These are phyloP conservation scores for Tetanocera ferruginea DNA, from an alignment of 2,888 invertebrate genomes.

Conservation along the genomic window DNA sequence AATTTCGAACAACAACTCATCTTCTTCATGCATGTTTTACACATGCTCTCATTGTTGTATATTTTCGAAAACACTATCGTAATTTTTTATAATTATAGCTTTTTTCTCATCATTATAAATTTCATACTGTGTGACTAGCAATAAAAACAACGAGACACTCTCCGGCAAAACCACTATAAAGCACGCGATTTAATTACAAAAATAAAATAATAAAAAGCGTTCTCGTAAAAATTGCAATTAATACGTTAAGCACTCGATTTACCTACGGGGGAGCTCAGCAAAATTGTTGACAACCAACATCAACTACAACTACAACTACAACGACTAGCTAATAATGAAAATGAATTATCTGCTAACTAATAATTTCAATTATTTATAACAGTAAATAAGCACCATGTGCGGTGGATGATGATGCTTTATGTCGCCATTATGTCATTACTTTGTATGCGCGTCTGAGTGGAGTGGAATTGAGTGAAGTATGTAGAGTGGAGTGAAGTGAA, in stretches of 20 bases:
- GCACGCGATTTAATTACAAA: background rate
- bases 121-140: too few relatives aligned
- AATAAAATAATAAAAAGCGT: background rate
- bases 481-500: too few relatives aligned
- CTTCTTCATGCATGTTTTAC: too few relatives aligned
- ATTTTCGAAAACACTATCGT: too few relatives aligned
- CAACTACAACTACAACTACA: background rate
- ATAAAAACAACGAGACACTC: too few relatives aligned
- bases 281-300: background rate
- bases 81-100: too few relatives aligned
- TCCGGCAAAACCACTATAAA: too few relatives aligned
- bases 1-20: too few relatives aligned
- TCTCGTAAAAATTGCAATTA: background rate
- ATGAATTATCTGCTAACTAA: slow-evolving; percentile 15
- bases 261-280: slow-evolving; percentile 1
- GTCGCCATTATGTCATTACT: slow-evolving; percentile 7
- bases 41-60: too few relatives aligned
- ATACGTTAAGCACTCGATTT: background rate
- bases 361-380: slow-evolving; percentile 25
- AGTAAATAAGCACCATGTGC: slow-evolving; percentile 3
- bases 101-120: too few relatives aligned
- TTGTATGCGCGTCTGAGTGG: background rate
- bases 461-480: too few relatives aligned
- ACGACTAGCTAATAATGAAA: slow-evolving; percentile 4
- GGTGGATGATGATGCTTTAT: background rate